A percentile compares a stretch with the other conserved stretches of the same genome.
phyloP scores from a whole-genome alignment of 2,113 vertebrate genomes.

The Opisthocomus hoazin region DNA sequence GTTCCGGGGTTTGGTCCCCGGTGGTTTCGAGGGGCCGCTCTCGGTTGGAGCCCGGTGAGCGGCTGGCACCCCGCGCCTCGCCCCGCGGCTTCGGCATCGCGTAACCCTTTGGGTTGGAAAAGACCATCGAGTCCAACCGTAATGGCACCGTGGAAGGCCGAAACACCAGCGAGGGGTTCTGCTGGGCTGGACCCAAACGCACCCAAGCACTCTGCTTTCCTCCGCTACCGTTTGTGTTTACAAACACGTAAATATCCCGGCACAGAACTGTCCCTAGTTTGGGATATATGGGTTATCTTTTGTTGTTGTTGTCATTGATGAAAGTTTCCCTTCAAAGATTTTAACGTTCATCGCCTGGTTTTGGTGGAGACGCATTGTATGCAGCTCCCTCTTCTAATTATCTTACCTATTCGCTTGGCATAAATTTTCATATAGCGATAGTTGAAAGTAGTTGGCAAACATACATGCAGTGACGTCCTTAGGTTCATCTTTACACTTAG shows the following conservation, averaged over 20 bases:
- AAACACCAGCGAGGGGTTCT: not conserved
- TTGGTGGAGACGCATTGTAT: not conserved
- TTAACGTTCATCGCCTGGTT: not conserved
- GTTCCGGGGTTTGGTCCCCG: not conserved
- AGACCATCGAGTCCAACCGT: not conserved
- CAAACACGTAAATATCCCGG: not conserved
- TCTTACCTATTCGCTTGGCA: accelerated
- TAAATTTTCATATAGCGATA: not conserved
- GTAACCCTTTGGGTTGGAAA: not conserved
- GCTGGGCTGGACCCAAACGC: not conserved
- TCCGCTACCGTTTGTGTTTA: not conserved
- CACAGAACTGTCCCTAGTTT: not conserved
- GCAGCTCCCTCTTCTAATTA: not conserved
- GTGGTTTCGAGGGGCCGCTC: constrained; percentile 1
- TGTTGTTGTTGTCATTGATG: not conserved
- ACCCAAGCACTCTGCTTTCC: accelerated
- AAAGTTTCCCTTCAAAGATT: not conserved
- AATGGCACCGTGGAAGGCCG: not conserved
- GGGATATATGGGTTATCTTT: accelerated
- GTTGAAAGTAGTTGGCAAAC: not conserved
- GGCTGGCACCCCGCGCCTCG: too few relatives aligned
- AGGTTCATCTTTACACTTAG: not conserved
- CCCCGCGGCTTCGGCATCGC: too few relatives aligned
- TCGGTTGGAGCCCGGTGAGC: not conserved
- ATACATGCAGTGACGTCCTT: accelerated